Percentiles rank a stretch among this genome's conserved stretches.
Evolutionary conservation across 2,797 vertebrate species (phyloP).

Genomic region (Sebastolobus altivelis): DNA sequence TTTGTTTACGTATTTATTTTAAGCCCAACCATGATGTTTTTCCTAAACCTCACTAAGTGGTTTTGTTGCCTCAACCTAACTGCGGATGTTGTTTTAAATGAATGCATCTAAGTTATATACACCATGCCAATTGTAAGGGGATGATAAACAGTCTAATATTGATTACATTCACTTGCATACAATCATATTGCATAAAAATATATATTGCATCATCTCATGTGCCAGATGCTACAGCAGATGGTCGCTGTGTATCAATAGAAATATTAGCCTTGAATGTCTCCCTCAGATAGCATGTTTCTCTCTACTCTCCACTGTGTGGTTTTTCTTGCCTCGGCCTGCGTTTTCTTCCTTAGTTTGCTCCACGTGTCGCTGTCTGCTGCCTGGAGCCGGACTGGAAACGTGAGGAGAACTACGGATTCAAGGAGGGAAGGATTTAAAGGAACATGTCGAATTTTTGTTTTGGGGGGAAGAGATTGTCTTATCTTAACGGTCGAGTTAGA

Average conservation of each 20-base stretch:
- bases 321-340: slow-evolving; percentile 9
- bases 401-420: slow-evolving; percentile 13
- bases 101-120: neutral
- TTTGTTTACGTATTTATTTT: too few species aligned
- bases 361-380: slow-evolving; percentile 50
- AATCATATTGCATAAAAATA: neutral
- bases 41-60: too few species aligned
- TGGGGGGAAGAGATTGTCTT: neutral
- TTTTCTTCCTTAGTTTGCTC: slow-evolving; percentile 45
- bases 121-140: neutral
- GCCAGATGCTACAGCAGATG: neutral
- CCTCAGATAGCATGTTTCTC: neutral
- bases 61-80: too few species aligned
- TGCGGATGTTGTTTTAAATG: too few species aligned
- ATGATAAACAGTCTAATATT: neutral
- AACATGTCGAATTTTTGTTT: neutral
- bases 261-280: neutral
- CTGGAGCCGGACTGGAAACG: slow-evolving; percentile 42
- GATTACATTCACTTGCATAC: neutral
- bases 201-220: neutral
- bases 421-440: slow-evolving; percentile 45
- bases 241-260: neutral
- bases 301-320: neutral
- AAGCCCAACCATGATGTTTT: accelerated
- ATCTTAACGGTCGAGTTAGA: neutral